Percentiles rank a stretch among this genome's conserved stretches.
Evolutionary conservation across 1,140 invertebrate species (phyloP).

Genomic region (Prorops nasuta): DNA sequence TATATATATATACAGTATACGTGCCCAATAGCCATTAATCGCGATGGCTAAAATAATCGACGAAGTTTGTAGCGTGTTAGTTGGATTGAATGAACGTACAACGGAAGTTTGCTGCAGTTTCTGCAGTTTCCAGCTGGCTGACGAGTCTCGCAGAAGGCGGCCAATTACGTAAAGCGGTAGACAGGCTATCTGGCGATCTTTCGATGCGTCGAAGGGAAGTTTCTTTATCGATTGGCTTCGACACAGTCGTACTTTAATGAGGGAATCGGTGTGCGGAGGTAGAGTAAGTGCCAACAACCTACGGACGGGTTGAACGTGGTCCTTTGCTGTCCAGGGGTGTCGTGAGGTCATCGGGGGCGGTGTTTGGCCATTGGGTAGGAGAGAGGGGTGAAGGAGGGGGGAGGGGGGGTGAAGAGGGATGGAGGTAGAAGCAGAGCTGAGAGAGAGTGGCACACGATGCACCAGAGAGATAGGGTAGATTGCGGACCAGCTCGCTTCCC

Average conservation of each 20-base stretch:
- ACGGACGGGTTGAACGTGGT: no score
- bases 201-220: slow-evolving; percentile 16
- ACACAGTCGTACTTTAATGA: slow-evolving; percentile 22
- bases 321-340: no score
- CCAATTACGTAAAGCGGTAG: slow-evolving; percentile 26
- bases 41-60: no score
- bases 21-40: no score
- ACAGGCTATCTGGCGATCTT: slow-evolving; percentile 24
- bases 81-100: no score
- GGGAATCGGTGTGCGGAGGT: slow-evolving; percentile 12
- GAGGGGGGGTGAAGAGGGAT: slow-evolving; percentile 5
- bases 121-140: no score
- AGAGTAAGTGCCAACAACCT: neutral
- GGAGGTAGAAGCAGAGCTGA: slow-evolving; percentile 6
- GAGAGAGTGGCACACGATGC: slow-evolving; percentile 30
- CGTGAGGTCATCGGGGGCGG: no score
- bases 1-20: no score
- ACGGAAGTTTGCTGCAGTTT: no score
- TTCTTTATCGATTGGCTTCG: slow-evolving; percentile 16
- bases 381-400: neutral
- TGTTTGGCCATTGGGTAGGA: no score
- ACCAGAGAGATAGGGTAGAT: slow-evolving; percentile 38
- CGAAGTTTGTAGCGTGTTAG: no score
- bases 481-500: slow-evolving; percentile 32
- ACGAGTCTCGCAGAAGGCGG: slow-evolving; percentile 14